Evolutionary conservation across 2,888 invertebrate genomes (phyloP), one percentile per base, ranked within the genome.

Genomic region (Pycnomerus fuliginosus): DNA sequence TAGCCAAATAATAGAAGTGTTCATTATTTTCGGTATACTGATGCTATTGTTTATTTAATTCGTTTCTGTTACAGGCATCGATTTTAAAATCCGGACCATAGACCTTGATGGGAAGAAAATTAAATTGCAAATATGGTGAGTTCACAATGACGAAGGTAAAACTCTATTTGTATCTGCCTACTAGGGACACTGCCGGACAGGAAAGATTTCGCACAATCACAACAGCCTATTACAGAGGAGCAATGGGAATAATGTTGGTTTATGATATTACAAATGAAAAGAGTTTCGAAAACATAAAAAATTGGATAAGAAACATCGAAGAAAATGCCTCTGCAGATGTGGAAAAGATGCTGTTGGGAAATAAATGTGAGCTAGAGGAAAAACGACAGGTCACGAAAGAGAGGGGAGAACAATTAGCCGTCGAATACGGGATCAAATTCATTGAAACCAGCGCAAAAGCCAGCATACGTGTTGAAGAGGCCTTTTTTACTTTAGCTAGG

Each of bases 231-330:
- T 99, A 99, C 76, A 84, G 99, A 60, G 99, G 98, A 33, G 98
- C 98, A 27, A 99, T 99, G 97, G 99, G 99, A 48, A 99, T 99
- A 59, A 96, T 98, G 94, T 80, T 98, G 56, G 97, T 97, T 23
- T 99, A 99, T 74, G 99, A 99, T 75, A 97, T 99, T 59, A 98
- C 98, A 62, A 97, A 96, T 76, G 97, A 96, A 70, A 97, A 97
- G 76, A 96, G 95, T 61, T 98, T 99, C 76, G 94, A 98, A 74
- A 98, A 98, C 71, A 98, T 99, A 44, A 93, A 96, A 71, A 98
- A 98, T 72, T 99, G 98, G 98, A 94, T 99, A 58, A 80, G 97
- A 65, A 98, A 98, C 75, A 98, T 98, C 68, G 97, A 98, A 72
- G 97, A 98, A 76, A 96, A 98, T 79, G 98, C 98, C 10, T 94